These are phyloP conservation scores for Phyllotreta striolata DNA, from an alignment of 2,888 invertebrate species.

Conservation along the genomic window DNA sequence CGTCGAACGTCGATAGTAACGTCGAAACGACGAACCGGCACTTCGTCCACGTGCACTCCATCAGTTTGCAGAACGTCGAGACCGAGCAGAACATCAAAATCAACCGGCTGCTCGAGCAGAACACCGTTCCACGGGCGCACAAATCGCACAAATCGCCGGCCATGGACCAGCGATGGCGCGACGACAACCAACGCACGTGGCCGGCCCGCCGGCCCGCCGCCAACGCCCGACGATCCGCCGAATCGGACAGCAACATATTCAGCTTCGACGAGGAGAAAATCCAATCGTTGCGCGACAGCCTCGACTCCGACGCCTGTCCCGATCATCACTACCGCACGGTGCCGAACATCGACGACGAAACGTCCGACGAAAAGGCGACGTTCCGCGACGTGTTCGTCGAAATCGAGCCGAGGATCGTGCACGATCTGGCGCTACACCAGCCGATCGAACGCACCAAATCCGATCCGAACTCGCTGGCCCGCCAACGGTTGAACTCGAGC, in stretches of 20 bases:
- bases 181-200: constrained; percentile 63
- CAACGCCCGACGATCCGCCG: constrained; percentile 67
- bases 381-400: constrained; percentile 63
- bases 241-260: constrained; percentile 76
- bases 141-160: constrained; percentile 45
- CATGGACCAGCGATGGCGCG: constrained; percentile 61
- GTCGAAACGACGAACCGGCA: constrained; percentile 37
- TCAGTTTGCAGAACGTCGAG: constrained; percentile 76
- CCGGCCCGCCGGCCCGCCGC: constrained; percentile 49
- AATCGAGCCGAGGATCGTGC: constrained; percentile 73
- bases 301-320: constrained; percentile 51
- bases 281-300: constrained; percentile 71
- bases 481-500: constrained; percentile 76
- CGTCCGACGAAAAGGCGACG: constrained; percentile 54
- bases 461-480: constrained; percentile 81
- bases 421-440: constrained; percentile 65
- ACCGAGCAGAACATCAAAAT: constrained; percentile 69
- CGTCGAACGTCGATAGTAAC: constrained; percentile 31
- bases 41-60: constrained; percentile 68
- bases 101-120: constrained; percentile 65
- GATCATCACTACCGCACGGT: constrained; percentile 55
- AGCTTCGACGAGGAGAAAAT: constrained; percentile 81
- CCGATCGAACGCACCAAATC: constrained; percentile 86
- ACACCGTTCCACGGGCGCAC: constrained; percentile 60
- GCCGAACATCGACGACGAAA: constrained; percentile 53